Conservation (phyloP, 1,140 invertebrate species). For the Drosophila serrata region DNA sequence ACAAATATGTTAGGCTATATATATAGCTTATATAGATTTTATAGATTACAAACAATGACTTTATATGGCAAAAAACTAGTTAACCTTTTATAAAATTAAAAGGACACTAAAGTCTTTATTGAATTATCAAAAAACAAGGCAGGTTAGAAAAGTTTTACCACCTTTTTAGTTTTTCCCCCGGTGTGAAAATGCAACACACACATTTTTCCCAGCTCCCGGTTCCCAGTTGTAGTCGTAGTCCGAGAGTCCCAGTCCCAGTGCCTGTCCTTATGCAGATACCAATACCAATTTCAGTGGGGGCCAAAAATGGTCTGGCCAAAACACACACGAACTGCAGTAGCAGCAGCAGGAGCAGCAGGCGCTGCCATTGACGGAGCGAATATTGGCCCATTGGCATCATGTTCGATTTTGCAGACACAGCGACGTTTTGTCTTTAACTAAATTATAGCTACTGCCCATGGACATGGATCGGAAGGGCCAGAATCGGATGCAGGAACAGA, state of each 20-base stretch:
- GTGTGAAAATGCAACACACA: slow-evolving; percentile 32
- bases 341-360: slow-evolving; percentile 8
- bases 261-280: slow-evolving; percentile 44
- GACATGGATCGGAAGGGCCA: slow-evolving; percentile 31
- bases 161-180: not conserved
- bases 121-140: not conserved
- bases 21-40: too few relatives aligned
- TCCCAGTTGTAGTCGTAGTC: slow-evolving; percentile 26
- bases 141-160: not conserved
- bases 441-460: slow-evolving; percentile 73
- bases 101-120: not conserved
- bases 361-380: slow-evolving; percentile 60
- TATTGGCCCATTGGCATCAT: slow-evolving; percentile 78
- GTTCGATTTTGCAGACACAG: slow-evolving; percentile 79
- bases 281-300: slow-evolving; percentile 62
- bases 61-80: not conserved
- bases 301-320: slow-evolving; percentile 60
- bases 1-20: too few relatives aligned
- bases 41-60: not conserved
- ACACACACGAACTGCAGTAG: slow-evolving; percentile 30
- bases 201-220: slow-evolving; percentile 18
- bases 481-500: slow-evolving; percentile 11
- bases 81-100: not conserved
- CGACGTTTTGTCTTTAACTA: slow-evolving; percentile 80
- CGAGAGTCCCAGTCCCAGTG: slow-evolving; percentile 37